Conservation (phyloP, 2,113 vertebrate species). For the Alligator mississippiensis region DNA sequence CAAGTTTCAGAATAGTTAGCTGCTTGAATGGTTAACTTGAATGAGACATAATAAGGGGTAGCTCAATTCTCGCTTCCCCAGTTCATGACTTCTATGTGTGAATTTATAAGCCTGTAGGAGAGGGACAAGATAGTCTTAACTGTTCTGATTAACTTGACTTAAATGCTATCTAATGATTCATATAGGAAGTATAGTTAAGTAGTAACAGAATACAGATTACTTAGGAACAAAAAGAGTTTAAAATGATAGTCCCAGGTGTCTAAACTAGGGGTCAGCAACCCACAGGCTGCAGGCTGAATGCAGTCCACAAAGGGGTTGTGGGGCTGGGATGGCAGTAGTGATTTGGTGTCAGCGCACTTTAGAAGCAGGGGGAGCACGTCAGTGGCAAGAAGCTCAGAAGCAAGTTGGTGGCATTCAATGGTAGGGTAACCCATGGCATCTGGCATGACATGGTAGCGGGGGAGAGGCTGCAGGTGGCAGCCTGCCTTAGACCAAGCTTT, state of each 20-base stretch:
- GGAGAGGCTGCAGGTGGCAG: no score
- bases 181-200: constrained; percentile 47
- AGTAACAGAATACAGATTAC: constrained; percentile 37
- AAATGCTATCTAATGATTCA: constrained; percentile 50
- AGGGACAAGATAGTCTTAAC: constrained; percentile 47
- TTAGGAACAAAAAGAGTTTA: constrained; percentile 36
- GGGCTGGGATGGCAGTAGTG: no score
- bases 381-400: no score
- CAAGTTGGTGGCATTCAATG: no score
- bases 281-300: no score
- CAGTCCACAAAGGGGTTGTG: no score
- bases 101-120: constrained; percentile 59
- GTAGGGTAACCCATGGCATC: no score
- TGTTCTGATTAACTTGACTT: constrained; percentile 62
- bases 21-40: constrained; percentile 55
- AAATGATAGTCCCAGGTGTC: not conserved
- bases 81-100: constrained; percentile 7
- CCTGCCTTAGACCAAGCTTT: no score
- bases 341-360: no score
- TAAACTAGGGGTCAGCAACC: no score
- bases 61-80: constrained; percentile 10
- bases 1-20: constrained; percentile 33
- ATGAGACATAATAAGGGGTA: constrained; percentile 39
- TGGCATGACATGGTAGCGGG: no score
- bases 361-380: no score